Percentiles rank a stretch among this genome's conserved stretches.
These are phyloP conservation scores for Sisor rabdophorus DNA, from an alignment of 2,113 vertebrate genomes.

Conservation along the genomic window DNA sequence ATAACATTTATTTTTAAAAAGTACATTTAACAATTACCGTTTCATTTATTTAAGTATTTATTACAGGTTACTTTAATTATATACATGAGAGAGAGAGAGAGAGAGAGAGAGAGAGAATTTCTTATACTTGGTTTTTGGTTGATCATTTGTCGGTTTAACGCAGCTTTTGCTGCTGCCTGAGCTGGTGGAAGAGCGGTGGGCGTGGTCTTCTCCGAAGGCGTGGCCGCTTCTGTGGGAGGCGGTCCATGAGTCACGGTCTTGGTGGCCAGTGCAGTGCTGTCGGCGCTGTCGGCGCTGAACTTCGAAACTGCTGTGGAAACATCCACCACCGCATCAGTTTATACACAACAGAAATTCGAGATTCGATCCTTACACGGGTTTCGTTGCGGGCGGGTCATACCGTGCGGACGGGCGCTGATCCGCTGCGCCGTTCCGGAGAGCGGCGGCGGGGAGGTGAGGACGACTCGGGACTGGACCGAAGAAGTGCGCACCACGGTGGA, in stretches of 20 bases:
- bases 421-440: slow-evolving; percentile 69
- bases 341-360: background rate
- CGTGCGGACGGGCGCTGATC: slow-evolving; percentile 42
- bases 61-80: no score
- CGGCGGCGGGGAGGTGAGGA: slow-evolving; percentile 71
- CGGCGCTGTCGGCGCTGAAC: slow-evolving; percentile 78
- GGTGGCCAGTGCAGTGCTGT: slow-evolving; percentile 88
- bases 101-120: background rate
- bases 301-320: slow-evolving; percentile 57
- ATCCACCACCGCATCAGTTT: no score
- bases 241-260: slow-evolving; percentile 92
- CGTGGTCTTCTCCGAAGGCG: slow-evolving; percentile 63
- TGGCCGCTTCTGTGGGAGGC: slow-evolving; percentile 65
- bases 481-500: slow-evolving; percentile 81
- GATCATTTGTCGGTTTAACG: slow-evolving; percentile 85
- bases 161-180: slow-evolving; percentile 85
- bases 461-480: slow-evolving; percentile 80
- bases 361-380: background rate
- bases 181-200: slow-evolving; percentile 78
- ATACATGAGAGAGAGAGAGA: background rate
- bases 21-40: background rate
- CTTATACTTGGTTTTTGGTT: slow-evolving; percentile 80
- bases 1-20: no score
- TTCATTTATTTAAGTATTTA: no score
- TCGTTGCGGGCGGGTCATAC: slow-evolving; percentile 50